Conservation (phyloP, 1,140 invertebrate genomes). For the Contarinia nasturtii region DNA sequence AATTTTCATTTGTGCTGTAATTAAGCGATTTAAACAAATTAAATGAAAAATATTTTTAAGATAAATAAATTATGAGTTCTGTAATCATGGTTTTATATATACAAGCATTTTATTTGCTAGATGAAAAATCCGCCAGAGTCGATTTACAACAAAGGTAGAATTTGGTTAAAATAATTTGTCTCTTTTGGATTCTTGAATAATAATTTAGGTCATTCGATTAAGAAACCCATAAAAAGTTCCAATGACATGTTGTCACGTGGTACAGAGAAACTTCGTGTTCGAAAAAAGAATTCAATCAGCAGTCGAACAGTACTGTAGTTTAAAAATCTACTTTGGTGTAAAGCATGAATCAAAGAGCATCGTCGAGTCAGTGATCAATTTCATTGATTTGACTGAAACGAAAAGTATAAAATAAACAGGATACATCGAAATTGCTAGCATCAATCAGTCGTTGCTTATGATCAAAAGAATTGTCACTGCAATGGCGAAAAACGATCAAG, state of each 20-base stretch:
- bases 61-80: no score
- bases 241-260: background rate
- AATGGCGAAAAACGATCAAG: slow-evolving; percentile 1
- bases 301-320: slow-evolving; percentile 77
- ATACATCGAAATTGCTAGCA: slow-evolving; percentile 6
- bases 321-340: slow-evolving; percentile 36
- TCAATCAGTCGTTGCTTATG: slow-evolving; percentile 1
- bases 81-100: no score
- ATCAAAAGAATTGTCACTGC: background rate
- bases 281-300: slow-evolving; percentile 73
- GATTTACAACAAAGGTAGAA: no score
- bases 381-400: slow-evolving; percentile 61
- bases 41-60: no score
- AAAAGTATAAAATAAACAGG: slow-evolving; percentile 9
- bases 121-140: no score
- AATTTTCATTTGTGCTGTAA: no score
- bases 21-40: no score
- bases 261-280: slow-evolving; percentile 22
- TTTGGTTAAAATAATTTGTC: no score
- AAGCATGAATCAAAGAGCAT: background rate
- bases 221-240: background rate
- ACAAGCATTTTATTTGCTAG: no score
- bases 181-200: no score
- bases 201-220: background rate
- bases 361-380: slow-evolving; percentile 36